Percentiles rank a stretch among this genome's conserved stretches.
Conservation (phyloP, 2,797 vertebrate genomes). For the Eulemur albifrons region DNA sequence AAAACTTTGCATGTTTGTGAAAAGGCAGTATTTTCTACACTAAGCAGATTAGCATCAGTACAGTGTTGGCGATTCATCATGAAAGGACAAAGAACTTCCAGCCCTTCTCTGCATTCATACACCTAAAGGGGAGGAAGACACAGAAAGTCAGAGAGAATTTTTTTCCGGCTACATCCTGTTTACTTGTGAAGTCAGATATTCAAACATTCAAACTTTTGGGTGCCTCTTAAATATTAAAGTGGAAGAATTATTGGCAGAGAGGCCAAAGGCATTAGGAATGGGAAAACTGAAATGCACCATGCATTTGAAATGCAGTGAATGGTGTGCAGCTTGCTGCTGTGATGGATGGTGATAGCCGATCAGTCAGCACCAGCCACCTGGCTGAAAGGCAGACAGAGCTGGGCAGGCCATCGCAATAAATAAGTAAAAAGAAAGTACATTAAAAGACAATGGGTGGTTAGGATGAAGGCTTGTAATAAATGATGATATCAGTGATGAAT, state of each 20-base stretch:
- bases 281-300: background rate
- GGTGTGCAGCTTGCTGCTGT: background rate
- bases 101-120: background rate
- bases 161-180: background rate
- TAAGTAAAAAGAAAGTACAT: constrained; percentile 39
- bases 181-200: background rate
- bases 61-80: background rate
- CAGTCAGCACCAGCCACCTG: background rate
- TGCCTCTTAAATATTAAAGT: background rate
- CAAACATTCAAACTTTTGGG: background rate
- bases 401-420: constrained; percentile 31
- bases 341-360: background rate
- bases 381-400: constrained; percentile 1
- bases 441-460: constrained; percentile 31
- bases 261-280: background rate
- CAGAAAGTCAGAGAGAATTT: background rate
- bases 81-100: background rate
- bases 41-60: background rate
- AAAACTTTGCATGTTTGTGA: background rate
- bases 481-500: constrained; percentile 18
- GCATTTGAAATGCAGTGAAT: background rate
- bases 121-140: background rate
- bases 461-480: constrained; percentile 23
- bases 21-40: background rate
- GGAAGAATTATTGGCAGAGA: background rate